Conservation (phyloP, 2,113 vertebrate species). For the Sisor rabdophorus region DNA sequence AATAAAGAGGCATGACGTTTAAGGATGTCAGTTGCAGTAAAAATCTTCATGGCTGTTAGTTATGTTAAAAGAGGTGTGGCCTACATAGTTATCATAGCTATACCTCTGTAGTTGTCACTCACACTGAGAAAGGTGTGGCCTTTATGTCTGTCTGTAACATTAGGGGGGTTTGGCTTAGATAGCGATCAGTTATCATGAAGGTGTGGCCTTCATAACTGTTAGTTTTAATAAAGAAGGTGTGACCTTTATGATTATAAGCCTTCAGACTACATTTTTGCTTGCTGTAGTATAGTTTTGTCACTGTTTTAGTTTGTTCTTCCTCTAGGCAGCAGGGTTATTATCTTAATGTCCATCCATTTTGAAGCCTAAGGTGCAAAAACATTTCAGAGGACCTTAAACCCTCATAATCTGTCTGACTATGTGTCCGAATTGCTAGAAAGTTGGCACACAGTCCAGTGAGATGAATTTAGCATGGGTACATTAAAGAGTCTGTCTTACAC, state of each 20-base stretch:
- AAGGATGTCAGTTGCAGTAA: not conserved
- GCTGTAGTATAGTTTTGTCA: not conserved
- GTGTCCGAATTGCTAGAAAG: constrained; percentile 11
- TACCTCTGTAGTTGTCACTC: not conserved
- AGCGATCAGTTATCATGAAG: not conserved
- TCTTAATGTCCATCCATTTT: not conserved
- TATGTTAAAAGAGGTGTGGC: not conserved
- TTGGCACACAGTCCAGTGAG: constrained; percentile 4
- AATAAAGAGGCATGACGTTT: not conserved
- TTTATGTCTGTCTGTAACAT: not conserved
- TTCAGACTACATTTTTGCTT: no score
- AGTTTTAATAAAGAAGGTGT: not conserved
- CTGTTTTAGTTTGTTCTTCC: not conserved
- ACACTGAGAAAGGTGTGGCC: not conserved
- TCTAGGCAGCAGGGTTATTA: not conserved
- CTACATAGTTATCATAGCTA: no score
- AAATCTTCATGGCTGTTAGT: not conserved
- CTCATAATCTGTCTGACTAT: constrained; percentile 8
- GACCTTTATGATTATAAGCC: not conserved
- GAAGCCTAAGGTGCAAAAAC: not conserved
- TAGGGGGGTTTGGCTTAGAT: not conserved
- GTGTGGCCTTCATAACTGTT: no score
- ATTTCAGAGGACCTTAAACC: not conserved
- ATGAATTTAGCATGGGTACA: not conserved
- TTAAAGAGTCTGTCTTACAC: not conserved